phyloP scores from a whole-genome alignment of 1,140 invertebrate genomes.

The Drosophila chauvacae region DNA sequence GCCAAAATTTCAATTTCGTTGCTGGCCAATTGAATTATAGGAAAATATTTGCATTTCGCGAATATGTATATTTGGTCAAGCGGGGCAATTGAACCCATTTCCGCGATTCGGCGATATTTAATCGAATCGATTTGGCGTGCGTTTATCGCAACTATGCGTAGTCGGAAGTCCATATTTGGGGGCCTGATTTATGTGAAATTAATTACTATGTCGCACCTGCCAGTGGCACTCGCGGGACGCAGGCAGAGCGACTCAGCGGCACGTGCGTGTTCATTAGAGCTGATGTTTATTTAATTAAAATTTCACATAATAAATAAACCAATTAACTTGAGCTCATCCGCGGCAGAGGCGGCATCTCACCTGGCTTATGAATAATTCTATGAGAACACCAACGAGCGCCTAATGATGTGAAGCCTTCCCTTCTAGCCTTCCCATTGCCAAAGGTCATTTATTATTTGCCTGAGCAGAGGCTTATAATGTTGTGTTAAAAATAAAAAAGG shows the following conservation, averaged over 20 bases:
- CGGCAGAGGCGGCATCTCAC: slow-evolving; percentile 27
- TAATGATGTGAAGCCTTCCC: slow-evolving; percentile 19
- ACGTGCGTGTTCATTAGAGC: slow-evolving; percentile 26
- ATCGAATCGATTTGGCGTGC: slow-evolving; percentile 18
- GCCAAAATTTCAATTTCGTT: slow-evolving; percentile 44
- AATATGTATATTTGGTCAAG: slow-evolving; percentile 59
- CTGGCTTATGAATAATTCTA: slow-evolving; percentile 77
- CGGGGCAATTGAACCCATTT: slow-evolving; percentile 33
- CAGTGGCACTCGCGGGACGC: slow-evolving; percentile 31
- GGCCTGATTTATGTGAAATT: slow-evolving; percentile 67
- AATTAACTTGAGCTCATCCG: slow-evolving; percentile 64
- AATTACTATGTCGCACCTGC: slow-evolving; percentile 75
- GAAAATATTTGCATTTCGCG: slow-evolving; percentile 67
- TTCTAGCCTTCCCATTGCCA: background rate
- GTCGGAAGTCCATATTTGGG: slow-evolving; percentile 33
- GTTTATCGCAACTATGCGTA: slow-evolving; percentile 29
- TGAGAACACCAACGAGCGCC: slow-evolving; percentile 1
- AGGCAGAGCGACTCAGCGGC: background rate
- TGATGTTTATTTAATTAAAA: slow-evolving; percentile 75
- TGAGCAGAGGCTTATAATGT: background rate
- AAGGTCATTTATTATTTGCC: slow-evolving; percentile 22
- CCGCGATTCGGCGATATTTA: slow-evolving; percentile 19
- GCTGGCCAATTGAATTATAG: slow-evolving; percentile 57
- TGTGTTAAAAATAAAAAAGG: background rate
- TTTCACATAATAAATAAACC: slow-evolving; percentile 74